A percentile compares a stretch with the other conserved stretches of the same genome.
Evolutionary conservation across 2,113 vertebrate genomes (phyloP).

Genomic region (Pseudonaja textilis): DNA sequence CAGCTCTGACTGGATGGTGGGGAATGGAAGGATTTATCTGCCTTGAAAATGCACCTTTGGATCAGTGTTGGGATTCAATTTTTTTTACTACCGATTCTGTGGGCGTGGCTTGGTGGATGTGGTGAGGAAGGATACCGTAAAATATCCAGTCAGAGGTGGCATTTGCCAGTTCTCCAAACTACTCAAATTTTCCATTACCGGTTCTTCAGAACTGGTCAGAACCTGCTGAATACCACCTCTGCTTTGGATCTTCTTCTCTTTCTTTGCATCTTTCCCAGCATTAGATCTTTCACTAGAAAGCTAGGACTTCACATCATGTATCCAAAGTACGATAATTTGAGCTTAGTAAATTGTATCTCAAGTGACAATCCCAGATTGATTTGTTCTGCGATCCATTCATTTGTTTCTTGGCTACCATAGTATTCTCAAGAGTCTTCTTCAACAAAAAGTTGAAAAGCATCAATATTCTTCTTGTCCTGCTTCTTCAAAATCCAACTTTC

Average conservation of each 20-base stretch:
- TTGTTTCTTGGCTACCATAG: neutral
- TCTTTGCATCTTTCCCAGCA: neutral
- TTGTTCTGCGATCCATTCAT: neutral
- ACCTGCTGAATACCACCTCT: too few relatives aligned
- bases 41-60: too few relatives aligned
- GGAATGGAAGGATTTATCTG: too few relatives aligned
- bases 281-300: neutral
- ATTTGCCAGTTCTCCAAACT: too few relatives aligned
- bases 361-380: neutral
- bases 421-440: neutral
- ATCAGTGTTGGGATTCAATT: too few relatives aligned
- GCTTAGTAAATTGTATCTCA: neutral
- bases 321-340: neutral
- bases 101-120: too few relatives aligned
- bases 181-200: too few relatives aligned
- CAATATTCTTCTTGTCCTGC: neutral
- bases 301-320: neutral
- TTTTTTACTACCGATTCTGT: too few relatives aligned
- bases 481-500: neutral
- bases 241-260: neutral
- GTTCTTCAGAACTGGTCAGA: too few relatives aligned
- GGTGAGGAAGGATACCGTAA: too few relatives aligned
- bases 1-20: too few relatives aligned
- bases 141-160: too few relatives aligned
- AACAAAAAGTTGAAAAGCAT: neutral